Conservation (phyloP, 2,113 vertebrate genomes). For the Sylvietta virens region DNA sequence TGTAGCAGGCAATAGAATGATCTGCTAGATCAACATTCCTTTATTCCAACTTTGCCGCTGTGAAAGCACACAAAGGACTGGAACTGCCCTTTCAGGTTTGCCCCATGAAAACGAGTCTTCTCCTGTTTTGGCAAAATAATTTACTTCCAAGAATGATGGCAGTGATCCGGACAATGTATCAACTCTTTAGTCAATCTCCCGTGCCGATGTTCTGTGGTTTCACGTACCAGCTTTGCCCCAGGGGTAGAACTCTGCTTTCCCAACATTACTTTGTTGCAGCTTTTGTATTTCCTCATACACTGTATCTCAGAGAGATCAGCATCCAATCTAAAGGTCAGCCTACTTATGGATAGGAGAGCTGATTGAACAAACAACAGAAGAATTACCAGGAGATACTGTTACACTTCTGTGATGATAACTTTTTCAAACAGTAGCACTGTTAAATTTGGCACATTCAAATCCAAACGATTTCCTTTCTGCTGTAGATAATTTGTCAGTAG, state of each 20-base stretch:
- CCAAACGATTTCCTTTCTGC: neutral
- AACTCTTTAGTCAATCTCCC: neutral
- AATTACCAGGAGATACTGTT: neutral
- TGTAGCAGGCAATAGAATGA: neutral
- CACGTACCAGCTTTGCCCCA: neutral
- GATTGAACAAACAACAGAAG: neutral
- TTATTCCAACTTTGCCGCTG: neutral
- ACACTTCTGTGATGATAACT: neutral
- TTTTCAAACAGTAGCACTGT: neutral
- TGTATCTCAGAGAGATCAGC: neutral
- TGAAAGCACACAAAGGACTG: neutral
- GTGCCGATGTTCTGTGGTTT: neutral
- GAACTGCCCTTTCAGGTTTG: neutral
- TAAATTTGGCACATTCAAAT: neutral
- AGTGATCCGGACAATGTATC: neutral
- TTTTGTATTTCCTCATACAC: neutral
- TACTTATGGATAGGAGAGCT: neutral
- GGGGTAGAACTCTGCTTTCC: neutral
- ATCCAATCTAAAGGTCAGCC: neutral
- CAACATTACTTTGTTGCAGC: neutral
- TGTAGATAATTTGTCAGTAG: neutral
- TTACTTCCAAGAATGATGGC: constrained; percentile 1
- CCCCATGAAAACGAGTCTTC: neutral
- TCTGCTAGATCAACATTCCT: neutral
- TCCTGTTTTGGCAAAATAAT: neutral